phyloP scores from a whole-genome alignment of 1,140 invertebrate genomes.

The Eubasilissa regina region DNA sequence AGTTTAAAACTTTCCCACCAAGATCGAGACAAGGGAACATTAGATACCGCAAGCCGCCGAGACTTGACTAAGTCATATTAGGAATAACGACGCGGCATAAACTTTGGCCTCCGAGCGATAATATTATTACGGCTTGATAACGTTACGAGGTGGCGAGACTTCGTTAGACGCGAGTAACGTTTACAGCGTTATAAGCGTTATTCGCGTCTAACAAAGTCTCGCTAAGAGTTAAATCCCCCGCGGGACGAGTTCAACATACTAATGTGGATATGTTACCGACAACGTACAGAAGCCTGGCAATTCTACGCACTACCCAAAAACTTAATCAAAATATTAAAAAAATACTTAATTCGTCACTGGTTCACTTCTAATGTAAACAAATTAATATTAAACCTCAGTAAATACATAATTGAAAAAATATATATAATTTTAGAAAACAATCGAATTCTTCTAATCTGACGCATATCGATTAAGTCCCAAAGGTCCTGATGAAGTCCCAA shows the following conservation, averaged over 20 bases:
- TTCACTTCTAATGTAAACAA: too few relatives aligned
- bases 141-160: slow-evolving; percentile 57
- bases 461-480: too few relatives aligned
- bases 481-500: not conserved
- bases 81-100: slow-evolving; percentile 53
- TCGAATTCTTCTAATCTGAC: too few relatives aligned
- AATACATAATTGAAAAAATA: too few relatives aligned
- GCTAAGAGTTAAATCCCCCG: slow-evolving; percentile 45
- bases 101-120: slow-evolving; percentile 52
- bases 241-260: slow-evolving; percentile 39
- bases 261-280: slow-evolving; percentile 9
- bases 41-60: slow-evolving; percentile 15
- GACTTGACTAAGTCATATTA: slow-evolving; percentile 46
- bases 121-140: slow-evolving; percentile 59
- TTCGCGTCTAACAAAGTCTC: slow-evolving; percentile 39
- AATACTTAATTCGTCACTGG: too few relatives aligned
- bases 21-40: too few relatives aligned
- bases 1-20: too few relatives aligned
- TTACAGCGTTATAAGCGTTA: slow-evolving; percentile 27
- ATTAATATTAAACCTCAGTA: too few relatives aligned
- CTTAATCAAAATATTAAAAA: not conserved
- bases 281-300: too few relatives aligned
- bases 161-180: slow-evolving; percentile 46
- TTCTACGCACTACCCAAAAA: not conserved
- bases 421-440: too few relatives aligned